Conservation (phyloP, 2,113 vertebrate genomes). For the Tenrec ecaudatus region DNA sequence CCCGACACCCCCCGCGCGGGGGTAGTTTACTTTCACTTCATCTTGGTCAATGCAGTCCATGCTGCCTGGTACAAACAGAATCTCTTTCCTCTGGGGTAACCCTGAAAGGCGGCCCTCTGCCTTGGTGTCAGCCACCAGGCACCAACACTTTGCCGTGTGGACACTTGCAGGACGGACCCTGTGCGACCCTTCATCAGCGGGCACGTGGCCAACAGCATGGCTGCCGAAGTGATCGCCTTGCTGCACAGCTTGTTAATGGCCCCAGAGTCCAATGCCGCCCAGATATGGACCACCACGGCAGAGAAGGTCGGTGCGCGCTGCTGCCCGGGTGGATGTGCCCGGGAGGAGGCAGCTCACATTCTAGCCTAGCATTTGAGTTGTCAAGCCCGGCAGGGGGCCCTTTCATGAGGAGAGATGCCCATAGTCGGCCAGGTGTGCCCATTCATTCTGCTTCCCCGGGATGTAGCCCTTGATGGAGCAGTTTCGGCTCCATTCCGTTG, state of each 20-base stretch:
- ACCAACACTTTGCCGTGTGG: not conserved
- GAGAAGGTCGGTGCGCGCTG: slow-evolving; percentile 91
- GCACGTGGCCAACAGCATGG: slow-evolving; percentile 99
- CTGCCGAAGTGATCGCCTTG: slow-evolving; percentile 97
- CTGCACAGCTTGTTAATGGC: slow-evolving; percentile 97
- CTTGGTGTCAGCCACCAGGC: not conserved
- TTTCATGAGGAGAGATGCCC: not conserved
- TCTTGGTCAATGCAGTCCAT: not conserved
- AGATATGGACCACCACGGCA: slow-evolving; percentile 98
- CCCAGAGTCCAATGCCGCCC: slow-evolving; percentile 97
- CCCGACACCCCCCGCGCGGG: not conserved
- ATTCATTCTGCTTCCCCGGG: not conserved
- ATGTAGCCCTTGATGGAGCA: not conserved
- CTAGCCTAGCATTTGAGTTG: not conserved
- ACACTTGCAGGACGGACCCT: slow-evolving; percentile 91
- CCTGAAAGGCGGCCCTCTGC: not conserved
- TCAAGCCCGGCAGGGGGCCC: not conserved
- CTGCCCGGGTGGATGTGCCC: too few relatives aligned
- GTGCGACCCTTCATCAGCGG: slow-evolving; percentile 98
- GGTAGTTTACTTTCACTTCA: not conserved
- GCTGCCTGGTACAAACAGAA: slow-evolving; percentile 1
- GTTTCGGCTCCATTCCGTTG: not conserved
- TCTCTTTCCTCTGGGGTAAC: not conserved
- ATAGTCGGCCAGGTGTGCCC: not conserved
- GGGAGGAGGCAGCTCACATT: not conserved